Base-by-base conservation (phyloP, 2,888 invertebrate species). In the Nymphalis polychloros region DNA sequence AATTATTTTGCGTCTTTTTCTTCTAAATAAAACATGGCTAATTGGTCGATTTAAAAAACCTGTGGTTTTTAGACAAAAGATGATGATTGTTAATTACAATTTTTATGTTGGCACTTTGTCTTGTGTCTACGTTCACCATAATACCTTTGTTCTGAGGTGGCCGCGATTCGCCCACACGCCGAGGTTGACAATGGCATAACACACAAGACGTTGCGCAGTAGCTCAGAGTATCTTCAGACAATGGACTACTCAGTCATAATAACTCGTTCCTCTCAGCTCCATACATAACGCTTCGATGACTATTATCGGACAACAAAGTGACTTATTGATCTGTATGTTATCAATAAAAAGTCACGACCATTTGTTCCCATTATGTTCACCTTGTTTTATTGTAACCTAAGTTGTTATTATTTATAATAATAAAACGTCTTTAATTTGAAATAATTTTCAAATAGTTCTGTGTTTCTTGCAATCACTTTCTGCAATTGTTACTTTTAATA, bases 141-240 rank as follows among this genome's bases (percentile, higher is more conserved):
- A 73, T 70, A 53, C 65, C 66, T 71, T 73, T 69, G 69, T 76
- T 72, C 75, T 71, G 76, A 73, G 68, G 79, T 81, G 74, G 79
- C 77, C 74, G 74, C 74, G 74, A 75, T 75, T 79, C 86, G 81
- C 89, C 88, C 85, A 89, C 87, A 83, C 84, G 76, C 78, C 73
- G 76, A 71, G 73, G 75, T 75, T 81, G 81, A 86, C 87, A 84
- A 84, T 84, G 77, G 79, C 76, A 81, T 77, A 81, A 78, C 80
- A 78, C 77, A 79, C 78, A 78, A 81, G 79, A 76, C 77, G 84
- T 83, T 86, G 85, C 89, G 87, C 84, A 90, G 88, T 89, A 86
- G 85, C 85, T 80, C 63, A 81, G 78, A 64, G 63, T 69, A 71
- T 79, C 79, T 78, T 70, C 79, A 84, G 80, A 90, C 90, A 90